These are phyloP conservation scores for Microplitis mediator DNA, from an alignment of 1,140 invertebrate species.

Conservation along the genomic window DNA sequence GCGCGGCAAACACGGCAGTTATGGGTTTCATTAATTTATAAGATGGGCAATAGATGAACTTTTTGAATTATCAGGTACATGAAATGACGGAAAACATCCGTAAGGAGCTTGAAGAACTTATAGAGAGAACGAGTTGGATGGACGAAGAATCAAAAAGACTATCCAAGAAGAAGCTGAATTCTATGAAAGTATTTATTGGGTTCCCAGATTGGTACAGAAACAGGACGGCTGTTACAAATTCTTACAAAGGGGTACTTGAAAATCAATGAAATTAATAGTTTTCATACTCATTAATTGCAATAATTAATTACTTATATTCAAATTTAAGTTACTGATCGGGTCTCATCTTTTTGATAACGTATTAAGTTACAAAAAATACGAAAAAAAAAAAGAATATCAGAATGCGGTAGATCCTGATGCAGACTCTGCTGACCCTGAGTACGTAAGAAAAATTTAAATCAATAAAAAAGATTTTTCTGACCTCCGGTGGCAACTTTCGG, in stretches of 20 bases:
- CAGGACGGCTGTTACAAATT: constrained; percentile 18
- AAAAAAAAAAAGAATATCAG: constrained; percentile 4
- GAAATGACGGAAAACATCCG: constrained; percentile 26
- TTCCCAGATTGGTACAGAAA: constrained; percentile 60
- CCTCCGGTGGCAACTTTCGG: no score
- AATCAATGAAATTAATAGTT: not conserved
- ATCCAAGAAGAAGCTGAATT: constrained; percentile 66
- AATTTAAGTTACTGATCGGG: constrained; percentile 31
- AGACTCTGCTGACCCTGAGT: not conserved
- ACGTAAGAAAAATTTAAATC: not conserved
- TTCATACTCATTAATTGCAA: not conserved
- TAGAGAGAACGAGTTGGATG: constrained; percentile 64
- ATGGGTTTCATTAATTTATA: no score
- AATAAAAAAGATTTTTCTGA: not conserved
- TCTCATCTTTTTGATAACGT: constrained; percentile 37
- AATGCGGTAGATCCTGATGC: not conserved
- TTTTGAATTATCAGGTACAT: not conserved
- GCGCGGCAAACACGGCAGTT: no score
- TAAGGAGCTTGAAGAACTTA: constrained; percentile 10
- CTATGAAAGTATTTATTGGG: constrained; percentile 69
- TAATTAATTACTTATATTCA: not conserved
- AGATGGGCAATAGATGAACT: not conserved
- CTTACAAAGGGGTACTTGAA: constrained; percentile 30
- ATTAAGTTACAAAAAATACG: constrained; percentile 25
- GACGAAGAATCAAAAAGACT: constrained; percentile 63